phyloP scores from a whole-genome alignment of 2,888 invertebrate genomes.

The Ischnura elegans region DNA sequence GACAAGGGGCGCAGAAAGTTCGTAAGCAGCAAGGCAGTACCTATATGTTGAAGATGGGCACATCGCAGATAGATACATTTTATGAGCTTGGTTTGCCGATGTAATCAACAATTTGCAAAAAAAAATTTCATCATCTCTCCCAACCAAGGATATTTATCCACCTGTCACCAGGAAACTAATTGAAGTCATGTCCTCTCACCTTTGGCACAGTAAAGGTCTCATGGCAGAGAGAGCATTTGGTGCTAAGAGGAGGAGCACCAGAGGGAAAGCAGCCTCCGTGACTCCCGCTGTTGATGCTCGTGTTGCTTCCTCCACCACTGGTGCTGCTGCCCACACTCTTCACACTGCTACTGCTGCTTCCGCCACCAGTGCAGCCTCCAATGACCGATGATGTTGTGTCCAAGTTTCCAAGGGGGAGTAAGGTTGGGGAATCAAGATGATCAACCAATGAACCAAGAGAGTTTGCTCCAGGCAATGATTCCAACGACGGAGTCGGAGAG shows the following conservation, averaged over 20 bases:
- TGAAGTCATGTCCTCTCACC: constrained; percentile 59
- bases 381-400: constrained; percentile 85
- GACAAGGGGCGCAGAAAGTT: constrained; percentile 90
- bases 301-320: constrained; percentile 70
- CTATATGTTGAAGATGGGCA: constrained; percentile 87
- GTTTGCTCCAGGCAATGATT: constrained; percentile 94
- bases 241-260: constrained; percentile 67
- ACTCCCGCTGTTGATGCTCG: constrained; percentile 69
- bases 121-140: background rate
- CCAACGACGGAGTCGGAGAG: constrained; percentile 94
- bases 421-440: constrained; percentile 87
- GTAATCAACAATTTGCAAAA: constrained; percentile 63
- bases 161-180: constrained; percentile 59
- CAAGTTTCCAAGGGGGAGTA: constrained; percentile 75
- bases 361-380: constrained; percentile 74
- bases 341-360: constrained; percentile 67
- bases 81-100: constrained; percentile 79
- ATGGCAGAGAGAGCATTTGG: constrained; percentile 69
- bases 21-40: constrained; percentile 91
- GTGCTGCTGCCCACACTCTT: constrained; percentile 68
- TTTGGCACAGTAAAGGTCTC: constrained; percentile 68
- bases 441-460: constrained; percentile 93
- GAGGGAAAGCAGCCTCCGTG: constrained; percentile 66
- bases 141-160: constrained; percentile 4
- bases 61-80: constrained; percentile 87